Evolutionary conservation across 2,888 invertebrate species (phyloP).

Genomic region (Drosophila formosana): DNA sequence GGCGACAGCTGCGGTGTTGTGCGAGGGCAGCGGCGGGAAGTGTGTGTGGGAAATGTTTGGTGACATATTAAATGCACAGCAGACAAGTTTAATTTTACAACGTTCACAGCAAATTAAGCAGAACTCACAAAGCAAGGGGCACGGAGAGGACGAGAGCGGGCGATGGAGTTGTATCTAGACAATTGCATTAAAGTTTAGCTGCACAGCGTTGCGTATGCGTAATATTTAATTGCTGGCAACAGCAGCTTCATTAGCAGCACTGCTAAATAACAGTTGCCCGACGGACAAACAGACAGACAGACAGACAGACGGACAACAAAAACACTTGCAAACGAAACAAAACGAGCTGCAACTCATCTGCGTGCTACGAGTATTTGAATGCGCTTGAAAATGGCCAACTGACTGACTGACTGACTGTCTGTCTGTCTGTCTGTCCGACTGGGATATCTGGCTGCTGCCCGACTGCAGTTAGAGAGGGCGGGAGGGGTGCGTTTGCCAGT

Average conservation of each 20-base stretch:
- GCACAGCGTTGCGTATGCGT: slow-evolving; percentile 67
- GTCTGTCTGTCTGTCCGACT: slow-evolving; percentile 10
- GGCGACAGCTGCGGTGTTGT: slow-evolving; percentile 11
- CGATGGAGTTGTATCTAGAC: slow-evolving; percentile 27
- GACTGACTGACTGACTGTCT: slow-evolving; percentile 26
- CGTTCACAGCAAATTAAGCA: slow-evolving; percentile 78
- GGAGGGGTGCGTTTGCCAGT: slow-evolving; percentile 38
- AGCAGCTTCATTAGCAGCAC: slow-evolving; percentile 76
- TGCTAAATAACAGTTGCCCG: slow-evolving; percentile 61
- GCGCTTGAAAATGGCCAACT: slow-evolving; percentile 55
- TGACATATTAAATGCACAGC: slow-evolving; percentile 79
- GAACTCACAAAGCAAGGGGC: slow-evolving; percentile 40
- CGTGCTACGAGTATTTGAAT: slow-evolving; percentile 67
- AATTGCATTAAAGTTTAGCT: slow-evolving; percentile 71
- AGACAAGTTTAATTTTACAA: slow-evolving; percentile 79
- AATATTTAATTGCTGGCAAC: slow-evolving; percentile 76
- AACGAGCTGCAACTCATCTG: slow-evolving; percentile 65
- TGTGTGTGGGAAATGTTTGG: slow-evolving; percentile 45
- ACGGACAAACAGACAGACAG: not conserved
- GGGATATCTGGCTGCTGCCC: slow-evolving; percentile 19
- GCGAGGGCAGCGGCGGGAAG: not conserved
- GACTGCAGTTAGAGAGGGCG: not conserved
- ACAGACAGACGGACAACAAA: slow-evolving; percentile 3
- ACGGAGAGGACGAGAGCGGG: slow-evolving; percentile 1
- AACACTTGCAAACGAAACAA: slow-evolving; percentile 19